These are phyloP conservation scores for Hydropotes inermis DNA, from an alignment of 2,113 vertebrate genomes.

Conservation along the genomic window DNA sequence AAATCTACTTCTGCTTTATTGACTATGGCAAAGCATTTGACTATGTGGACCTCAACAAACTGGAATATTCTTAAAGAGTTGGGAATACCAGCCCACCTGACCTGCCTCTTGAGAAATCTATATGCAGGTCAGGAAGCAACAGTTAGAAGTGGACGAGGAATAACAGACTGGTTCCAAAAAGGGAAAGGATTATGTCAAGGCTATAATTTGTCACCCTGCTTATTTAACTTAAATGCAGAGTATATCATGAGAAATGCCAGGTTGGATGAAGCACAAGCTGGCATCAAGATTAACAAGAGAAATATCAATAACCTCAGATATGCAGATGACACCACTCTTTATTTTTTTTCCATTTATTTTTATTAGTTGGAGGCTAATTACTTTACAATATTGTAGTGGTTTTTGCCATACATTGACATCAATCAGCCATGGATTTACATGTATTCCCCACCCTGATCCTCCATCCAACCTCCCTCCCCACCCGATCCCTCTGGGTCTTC, in stretches of 20 bases:
- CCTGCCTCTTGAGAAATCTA: neutral
- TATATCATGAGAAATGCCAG: rapidly evolving
- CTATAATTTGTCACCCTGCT: neutral
- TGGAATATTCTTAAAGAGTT: neutral
- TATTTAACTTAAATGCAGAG: neutral
- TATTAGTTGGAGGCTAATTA: too few species aligned
- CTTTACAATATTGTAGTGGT: too few species aligned
- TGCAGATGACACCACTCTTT: neutral
- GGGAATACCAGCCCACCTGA: neutral
- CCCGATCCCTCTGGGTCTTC: too few species aligned
- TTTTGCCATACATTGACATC: too few species aligned
- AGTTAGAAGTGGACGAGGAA: neutral
- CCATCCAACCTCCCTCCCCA: too few species aligned
- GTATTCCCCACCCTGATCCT: too few species aligned
- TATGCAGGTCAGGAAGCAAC: neutral
- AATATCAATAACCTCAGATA: neutral
- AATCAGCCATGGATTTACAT: too few species aligned
- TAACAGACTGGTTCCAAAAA: neutral
- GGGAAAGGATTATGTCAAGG: neutral
- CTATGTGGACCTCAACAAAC: neutral
- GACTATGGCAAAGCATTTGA: neutral
- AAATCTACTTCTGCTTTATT: neutral
- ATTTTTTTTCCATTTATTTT: too few species aligned
- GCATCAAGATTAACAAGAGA: rapidly evolving
- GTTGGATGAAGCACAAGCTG: neutral